Percentiles rank a stretch among this genome's conserved stretches.
phyloP scores from a whole-genome alignment of 2,113 vertebrate species.

The Coptodon rendalli region DNA sequence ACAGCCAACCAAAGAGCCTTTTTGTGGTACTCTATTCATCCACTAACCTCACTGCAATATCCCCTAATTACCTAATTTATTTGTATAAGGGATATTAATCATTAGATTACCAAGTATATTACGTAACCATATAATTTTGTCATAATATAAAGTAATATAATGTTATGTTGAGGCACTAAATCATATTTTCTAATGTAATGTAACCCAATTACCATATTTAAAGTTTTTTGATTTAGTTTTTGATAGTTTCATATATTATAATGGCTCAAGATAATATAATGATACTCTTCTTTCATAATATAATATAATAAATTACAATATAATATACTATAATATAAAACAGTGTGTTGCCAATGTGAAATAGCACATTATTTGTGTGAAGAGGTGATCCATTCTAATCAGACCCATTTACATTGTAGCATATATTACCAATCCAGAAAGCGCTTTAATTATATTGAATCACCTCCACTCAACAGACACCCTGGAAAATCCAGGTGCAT shows the following conservation, averaged over 20 bases:
- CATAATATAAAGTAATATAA: conserved; percentile 26
- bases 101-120: conserved; percentile 47
- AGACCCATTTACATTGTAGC: background rate
- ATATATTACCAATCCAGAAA: background rate
- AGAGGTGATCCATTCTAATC: background rate
- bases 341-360: background rate
- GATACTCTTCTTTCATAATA: background rate
- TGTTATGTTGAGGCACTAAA: background rate
- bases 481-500: background rate
- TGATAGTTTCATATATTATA: background rate
- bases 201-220: conserved; percentile 20
- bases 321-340: background rate
- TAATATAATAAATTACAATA: background rate
- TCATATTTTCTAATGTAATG: background rate
- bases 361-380: background rate
- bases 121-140: conserved; percentile 36
- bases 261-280: background rate
- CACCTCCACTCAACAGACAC: background rate
- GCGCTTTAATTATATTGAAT: background rate
- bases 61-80: conserved; percentile 57
- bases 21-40: conserved; percentile 28
- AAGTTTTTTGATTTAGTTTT: conserved; percentile 13
- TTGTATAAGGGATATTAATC: conserved; percentile 40
- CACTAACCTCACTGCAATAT: background rate
- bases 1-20: conserved; percentile 6